These are phyloP conservation scores for Isaurus tuberculatus DNA, from an alignment of 92 coral and sea anemone genomes.

Conservation along the genomic window DNA sequence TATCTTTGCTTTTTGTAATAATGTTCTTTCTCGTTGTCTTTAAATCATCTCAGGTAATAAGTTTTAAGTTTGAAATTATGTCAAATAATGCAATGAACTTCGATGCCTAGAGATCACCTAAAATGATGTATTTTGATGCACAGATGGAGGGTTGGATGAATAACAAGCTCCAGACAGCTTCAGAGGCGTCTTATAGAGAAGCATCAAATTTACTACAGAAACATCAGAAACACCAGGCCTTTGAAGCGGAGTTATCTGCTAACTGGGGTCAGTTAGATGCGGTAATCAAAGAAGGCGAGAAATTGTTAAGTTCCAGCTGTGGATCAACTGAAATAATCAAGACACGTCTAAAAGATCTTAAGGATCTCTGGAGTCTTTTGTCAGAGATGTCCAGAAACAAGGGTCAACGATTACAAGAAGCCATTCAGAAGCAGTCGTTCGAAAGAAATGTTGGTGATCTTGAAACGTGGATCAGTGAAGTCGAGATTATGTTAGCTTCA, in stretches of 20 bases:
- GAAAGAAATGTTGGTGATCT: constrained; percentile 89
- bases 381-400: constrained; percentile 75
- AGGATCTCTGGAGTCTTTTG: constrained; percentile 88
- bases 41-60: too few species aligned
- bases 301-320: constrained; percentile 58
- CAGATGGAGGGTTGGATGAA: constrained; percentile 96
- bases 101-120: too few species aligned
- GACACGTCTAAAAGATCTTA: constrained; percentile 78
- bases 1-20: too few species aligned
- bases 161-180: constrained; percentile 86
- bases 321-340: constrained; percentile 76
- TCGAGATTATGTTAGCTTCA: constrained; percentile 67
- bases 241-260: constrained; percentile 92
- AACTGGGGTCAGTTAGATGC: constrained; percentile 84
- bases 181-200: constrained; percentile 94
- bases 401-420: constrained; percentile 87
- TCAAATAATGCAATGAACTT: too few species aligned
- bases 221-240: constrained; percentile 91
- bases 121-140: neutral
- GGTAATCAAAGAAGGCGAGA: constrained; percentile 68
- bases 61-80: too few species aligned
- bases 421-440: constrained; percentile 88
- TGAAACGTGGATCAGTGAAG: constrained; percentile 84
- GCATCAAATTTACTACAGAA: constrained; percentile 84
- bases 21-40: too few species aligned